These are phyloP conservation scores for Chironomus striatipennis DNA, from an alignment of 1,140 invertebrate genomes.

Conservation along the genomic window DNA sequence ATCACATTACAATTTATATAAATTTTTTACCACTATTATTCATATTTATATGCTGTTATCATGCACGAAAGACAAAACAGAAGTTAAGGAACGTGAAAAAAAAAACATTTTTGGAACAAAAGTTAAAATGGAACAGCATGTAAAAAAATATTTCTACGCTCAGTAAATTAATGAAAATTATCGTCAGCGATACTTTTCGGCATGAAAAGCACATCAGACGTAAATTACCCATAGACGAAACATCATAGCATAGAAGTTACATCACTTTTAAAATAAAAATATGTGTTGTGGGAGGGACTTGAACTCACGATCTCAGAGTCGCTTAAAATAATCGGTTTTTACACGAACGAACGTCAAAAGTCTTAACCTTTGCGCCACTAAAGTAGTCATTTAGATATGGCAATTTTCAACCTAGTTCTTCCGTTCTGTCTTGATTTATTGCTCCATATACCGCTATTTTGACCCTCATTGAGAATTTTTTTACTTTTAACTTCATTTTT, in stretches of 20 bases:
- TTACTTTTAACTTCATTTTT: too few relatives aligned
- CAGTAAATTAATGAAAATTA: neutral
- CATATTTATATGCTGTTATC: too few relatives aligned
- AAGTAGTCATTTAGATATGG: neutral
- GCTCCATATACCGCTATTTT: neutral
- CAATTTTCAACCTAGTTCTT: neutral
- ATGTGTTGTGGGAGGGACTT: neutral
- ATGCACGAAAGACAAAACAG: neutral
- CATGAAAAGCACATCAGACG: neutral
- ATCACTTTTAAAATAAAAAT: neutral
- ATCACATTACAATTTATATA: too few relatives aligned
- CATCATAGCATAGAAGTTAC: neutral
- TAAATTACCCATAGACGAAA: neutral
- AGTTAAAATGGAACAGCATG: neutral
- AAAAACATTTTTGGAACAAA: conserved; percentile 15
- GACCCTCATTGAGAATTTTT: neutral
- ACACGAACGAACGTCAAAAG: neutral
- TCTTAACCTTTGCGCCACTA: neutral
- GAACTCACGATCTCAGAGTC: neutral
- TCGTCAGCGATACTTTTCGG: neutral
- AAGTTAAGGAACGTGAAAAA: neutral
- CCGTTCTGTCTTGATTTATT: neutral
- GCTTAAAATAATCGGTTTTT: neutral
- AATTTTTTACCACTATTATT: too few relatives aligned
- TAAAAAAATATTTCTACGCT: neutral